These are phyloP conservation scores for Neoitamus cyanurus DNA, from an alignment of 2,888 invertebrate genomes.

Conservation along the genomic window DNA sequence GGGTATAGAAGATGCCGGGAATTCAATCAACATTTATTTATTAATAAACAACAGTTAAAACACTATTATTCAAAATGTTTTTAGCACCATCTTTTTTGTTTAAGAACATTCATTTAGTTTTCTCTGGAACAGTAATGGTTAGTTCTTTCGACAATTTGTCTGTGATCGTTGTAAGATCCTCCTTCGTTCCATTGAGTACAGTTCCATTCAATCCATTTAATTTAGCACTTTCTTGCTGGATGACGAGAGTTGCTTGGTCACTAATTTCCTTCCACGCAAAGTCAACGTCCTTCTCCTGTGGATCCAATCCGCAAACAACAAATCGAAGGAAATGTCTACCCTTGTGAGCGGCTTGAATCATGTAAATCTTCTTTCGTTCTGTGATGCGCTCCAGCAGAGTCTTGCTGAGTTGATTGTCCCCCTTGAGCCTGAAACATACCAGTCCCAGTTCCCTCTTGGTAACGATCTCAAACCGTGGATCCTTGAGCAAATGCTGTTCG, in stretches of 20 bases:
- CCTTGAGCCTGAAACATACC: constrained; percentile 89
- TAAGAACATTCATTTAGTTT: background rate
- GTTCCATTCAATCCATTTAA: background rate
- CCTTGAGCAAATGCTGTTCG: constrained; percentile 75
- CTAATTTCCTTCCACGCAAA: constrained; percentile 78
- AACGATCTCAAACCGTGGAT: constrained; percentile 83
- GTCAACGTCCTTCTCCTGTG: constrained; percentile 77
- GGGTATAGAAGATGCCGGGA: too few species aligned
- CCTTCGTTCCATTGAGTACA: background rate
- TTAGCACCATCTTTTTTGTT: background rate
- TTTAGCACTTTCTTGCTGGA: background rate
- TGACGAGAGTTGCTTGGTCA: constrained; percentile 66
- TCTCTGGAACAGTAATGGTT: background rate
- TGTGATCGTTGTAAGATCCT: background rate
- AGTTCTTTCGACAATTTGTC: background rate
- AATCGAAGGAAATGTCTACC: constrained; percentile 81
- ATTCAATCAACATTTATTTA: background rate
- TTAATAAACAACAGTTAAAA: background rate
- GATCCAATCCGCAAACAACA: constrained; percentile 81
- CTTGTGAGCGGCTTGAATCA: constrained; percentile 80
- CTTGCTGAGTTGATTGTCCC: constrained; percentile 76
- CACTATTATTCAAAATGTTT: background rate
- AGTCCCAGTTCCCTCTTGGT: constrained; percentile 80
- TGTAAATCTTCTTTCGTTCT: constrained; percentile 80
- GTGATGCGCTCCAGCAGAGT: constrained; percentile 78